A percentile compares a stretch with the other conserved stretches of the same genome.
Conservation (phyloP, 2,888 invertebrate genomes). For the Macrosiphum euphorbiae region DNA sequence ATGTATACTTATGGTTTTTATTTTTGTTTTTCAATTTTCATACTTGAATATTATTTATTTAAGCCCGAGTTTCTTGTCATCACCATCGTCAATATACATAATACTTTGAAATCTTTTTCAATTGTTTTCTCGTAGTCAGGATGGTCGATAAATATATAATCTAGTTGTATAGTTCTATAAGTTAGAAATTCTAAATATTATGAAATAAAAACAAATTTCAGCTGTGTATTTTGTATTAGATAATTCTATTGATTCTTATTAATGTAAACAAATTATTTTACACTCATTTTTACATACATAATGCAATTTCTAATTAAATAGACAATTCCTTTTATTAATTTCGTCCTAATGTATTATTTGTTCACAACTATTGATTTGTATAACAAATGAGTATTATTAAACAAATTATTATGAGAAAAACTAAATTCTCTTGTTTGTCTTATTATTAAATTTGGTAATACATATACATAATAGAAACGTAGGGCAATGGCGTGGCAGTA, state of each 20-base stretch:
- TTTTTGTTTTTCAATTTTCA: conserved; percentile 2
- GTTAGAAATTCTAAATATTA: background rate
- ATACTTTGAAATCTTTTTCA: background rate
- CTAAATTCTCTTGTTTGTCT: background rate
- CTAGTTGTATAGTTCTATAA: background rate
- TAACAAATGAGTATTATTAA: background rate
- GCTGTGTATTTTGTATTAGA: background rate
- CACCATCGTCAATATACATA: background rate
- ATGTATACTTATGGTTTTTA: background rate
- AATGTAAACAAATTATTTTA: background rate
- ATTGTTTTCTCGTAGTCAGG: background rate
- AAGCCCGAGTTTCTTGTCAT: background rate
- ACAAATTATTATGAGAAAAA: background rate
- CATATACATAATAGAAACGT: background rate
- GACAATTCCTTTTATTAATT: background rate
- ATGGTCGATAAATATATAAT: background rate
- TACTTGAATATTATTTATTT: conserved; percentile 30
- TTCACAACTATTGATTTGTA: background rate
- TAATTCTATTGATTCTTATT: background rate
- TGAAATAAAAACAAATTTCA: background rate
- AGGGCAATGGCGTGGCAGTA: background rate
- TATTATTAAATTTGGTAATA: background rate
- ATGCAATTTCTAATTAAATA: background rate
- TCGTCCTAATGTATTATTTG: background rate
- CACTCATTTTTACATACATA: accelerated